Percentiles rank a stretch among this genome's conserved stretches.
phyloP scores from a whole-genome alignment of 2,797 vertebrate genomes.

The Enteromius afrohamiltoni region DNA sequence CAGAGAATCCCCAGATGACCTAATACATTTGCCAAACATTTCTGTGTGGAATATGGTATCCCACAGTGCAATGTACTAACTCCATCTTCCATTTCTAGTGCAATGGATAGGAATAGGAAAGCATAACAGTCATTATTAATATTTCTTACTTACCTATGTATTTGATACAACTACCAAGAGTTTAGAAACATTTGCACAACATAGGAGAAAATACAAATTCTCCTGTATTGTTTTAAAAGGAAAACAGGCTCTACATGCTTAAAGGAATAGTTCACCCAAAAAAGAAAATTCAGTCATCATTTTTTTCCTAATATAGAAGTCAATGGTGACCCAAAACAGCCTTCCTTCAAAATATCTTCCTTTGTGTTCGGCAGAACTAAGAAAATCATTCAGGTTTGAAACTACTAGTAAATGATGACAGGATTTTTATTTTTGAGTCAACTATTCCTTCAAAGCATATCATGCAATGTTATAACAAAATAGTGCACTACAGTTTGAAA shows the following conservation, averaged over 20 bases:
- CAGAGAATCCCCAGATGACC: neutral
- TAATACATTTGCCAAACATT: conserved; percentile 3
- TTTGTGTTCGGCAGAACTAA: too few species aligned
- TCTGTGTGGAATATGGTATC: conserved; percentile 4
- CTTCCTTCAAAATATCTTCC: too few species aligned
- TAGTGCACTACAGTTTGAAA: neutral
- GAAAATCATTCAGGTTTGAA: too few species aligned
- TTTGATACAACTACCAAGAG: neutral
- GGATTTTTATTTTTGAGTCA: too few species aligned
- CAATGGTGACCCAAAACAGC: too few species aligned
- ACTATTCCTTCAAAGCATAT: too few species aligned
- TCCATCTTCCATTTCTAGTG: neutral
- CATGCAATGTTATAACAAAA: neutral
- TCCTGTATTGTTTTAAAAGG: neutral
- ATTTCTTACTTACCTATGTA: neutral
- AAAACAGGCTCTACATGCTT: neutral
- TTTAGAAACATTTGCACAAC: neutral
- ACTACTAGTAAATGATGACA: too few species aligned
- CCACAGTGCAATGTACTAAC: neutral
- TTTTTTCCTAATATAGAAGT: too few species aligned
- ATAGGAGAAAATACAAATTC: neutral
- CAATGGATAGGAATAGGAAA: neutral
- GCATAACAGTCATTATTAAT: neutral
- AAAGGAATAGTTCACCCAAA: too few species aligned
- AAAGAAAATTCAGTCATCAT: too few species aligned